These are phyloP conservation scores for Coleophora flavipennella DNA, from an alignment of 2,888 invertebrate species.

Conservation along the genomic window DNA sequence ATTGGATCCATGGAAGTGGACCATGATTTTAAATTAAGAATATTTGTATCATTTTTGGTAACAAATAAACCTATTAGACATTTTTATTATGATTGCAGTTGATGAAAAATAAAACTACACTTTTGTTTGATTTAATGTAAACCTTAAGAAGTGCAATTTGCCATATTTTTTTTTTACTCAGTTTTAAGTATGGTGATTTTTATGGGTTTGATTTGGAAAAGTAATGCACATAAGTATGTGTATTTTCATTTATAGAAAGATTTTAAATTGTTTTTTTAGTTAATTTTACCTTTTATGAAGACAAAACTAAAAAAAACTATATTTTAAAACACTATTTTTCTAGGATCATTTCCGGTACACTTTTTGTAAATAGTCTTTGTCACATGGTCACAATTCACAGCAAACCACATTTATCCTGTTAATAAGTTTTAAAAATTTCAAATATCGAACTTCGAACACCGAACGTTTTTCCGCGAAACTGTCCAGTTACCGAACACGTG, in stretches of 20 bases:
- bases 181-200: too few relatives aligned
- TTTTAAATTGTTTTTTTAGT: too few relatives aligned
- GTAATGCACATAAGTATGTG: too few relatives aligned
- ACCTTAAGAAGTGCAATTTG: slow-evolving; percentile 9
- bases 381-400: too few relatives aligned
- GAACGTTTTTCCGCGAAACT: slow-evolving; percentile 2
- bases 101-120: slow-evolving; percentile 7
- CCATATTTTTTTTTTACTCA: slow-evolving; percentile 6
- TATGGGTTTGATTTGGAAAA: not conserved
- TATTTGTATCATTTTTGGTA: too few relatives aligned
- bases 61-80: too few relatives aligned
- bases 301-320: not conserved
- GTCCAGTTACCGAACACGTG: slow-evolving; percentile 17
- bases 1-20: slow-evolving; percentile 2
- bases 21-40: too few relatives aligned
- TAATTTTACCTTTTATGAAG: not conserved
- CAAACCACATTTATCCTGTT: too few relatives aligned
- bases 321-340: not conserved
- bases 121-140: not conserved
- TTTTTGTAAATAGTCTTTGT: too few relatives aligned
- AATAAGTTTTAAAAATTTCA: not conserved
- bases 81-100: too few relatives aligned
- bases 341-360: not conserved
- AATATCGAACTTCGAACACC: slow-evolving; percentile 3
- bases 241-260: too few relatives aligned